These are phyloP conservation scores for Zelostemma sp. DNA, from an alignment of 1,140 invertebrate genomes.

Conservation along the genomic window DNA sequence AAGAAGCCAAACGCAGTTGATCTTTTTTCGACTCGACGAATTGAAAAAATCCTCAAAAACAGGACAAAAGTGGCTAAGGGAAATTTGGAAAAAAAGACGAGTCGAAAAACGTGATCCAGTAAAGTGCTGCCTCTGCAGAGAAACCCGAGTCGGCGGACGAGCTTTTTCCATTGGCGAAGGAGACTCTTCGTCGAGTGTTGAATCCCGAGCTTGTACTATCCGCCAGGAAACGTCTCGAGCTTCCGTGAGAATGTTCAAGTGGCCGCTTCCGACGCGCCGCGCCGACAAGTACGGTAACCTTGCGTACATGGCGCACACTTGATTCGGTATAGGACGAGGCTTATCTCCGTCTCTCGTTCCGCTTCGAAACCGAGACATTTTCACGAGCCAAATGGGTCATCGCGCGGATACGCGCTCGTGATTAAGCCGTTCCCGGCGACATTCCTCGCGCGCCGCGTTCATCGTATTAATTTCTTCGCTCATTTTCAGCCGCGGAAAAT, in stretches of 20 bases:
- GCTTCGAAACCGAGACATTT: conserved; percentile 32
- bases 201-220: conserved; percentile 39
- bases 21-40: no score
- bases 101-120: no score
- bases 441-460: no score
- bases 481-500: background rate
- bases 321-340: conserved; percentile 42
- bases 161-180: conserved; percentile 7
- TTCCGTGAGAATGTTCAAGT: conserved; percentile 50
- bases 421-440: conserved; percentile 12
- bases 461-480: no score
- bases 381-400: conserved; percentile 43
- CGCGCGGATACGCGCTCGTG: conserved; percentile 28
- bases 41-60: no score
- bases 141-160: no score
- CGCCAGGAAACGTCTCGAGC: conserved; percentile 44
- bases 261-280: conserved; percentile 40
- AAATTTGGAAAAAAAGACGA: no score
- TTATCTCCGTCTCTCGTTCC: conserved; percentile 38
- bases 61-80: no score
- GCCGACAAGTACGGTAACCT: conserved; percentile 38
- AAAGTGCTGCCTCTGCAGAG: no score
- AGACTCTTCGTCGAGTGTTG: conserved; percentile 34
- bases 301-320: conserved; percentile 38
- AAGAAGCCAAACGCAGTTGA: no score